Base-by-base conservation (phyloP, 2,888 invertebrate species). In the Epinotia ramella region DNA sequence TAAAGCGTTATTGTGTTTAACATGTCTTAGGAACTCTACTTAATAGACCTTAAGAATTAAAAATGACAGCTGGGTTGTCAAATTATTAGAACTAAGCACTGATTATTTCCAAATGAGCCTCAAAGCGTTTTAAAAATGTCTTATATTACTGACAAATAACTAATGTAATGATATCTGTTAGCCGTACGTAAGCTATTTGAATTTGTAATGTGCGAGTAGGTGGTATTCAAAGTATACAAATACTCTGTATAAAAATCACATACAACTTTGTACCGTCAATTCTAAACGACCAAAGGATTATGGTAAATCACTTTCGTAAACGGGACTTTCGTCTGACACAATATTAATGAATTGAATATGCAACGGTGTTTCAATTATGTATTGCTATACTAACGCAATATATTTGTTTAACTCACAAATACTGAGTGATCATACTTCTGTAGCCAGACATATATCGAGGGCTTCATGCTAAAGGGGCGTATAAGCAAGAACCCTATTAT, bases 111-210 rank as follows among this genome's bases (percentile, higher is more conserved):
- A 49, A 53, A 59, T 49, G 68, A 71, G 72, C 66, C 76, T 74
- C 62, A 20, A 73, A 74, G 77, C 24, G 62, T 72, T 75, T 76
- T 16, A 28, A 76, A 78, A 76, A 73, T 77, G 80, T 87, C 84
- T 83, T 86, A 86, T 84, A 82, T 76, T 81, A 81, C 80, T 70
- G 86, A 86, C 85, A 84, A 87, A 85, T 87, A 86, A 87, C 75
- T 85, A 82, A 81, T 79, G 56, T 81, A 82, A 79, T 76, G 78
- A 79, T 82, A 77, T 79, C 77, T 78, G 68, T 66, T 77, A 49
- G 66, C 78, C 77, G 53, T 44, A 53, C 77, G 53, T 44, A 53
- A 72, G 18, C 68, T 71, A 67, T 60, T 46, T 69, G 57, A 72
- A 57, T 72, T 70, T 73, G 70, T 75, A 75, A 18, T 68, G 59